A percentile compares a stretch with the other conserved stretches of the same genome.
These are phyloP conservation scores for Dasyprocta punctata DNA, from an alignment of 2,113 vertebrate genomes.

Conservation along the genomic window DNA sequence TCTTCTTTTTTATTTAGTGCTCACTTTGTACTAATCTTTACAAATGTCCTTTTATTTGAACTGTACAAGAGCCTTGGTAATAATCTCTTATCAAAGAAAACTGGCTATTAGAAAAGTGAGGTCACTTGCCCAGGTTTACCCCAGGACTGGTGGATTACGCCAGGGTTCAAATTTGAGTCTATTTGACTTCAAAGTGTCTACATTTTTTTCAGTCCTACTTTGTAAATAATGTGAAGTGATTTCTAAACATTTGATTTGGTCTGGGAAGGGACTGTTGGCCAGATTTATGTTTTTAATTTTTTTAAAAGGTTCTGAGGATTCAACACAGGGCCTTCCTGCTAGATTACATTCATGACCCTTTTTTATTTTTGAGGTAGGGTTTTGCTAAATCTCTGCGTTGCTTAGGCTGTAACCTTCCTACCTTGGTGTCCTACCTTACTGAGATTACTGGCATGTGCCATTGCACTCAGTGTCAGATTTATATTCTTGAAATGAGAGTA, in stretches of 20 bases:
- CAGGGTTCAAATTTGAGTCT: constrained; percentile 7
- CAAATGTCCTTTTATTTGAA: constrained; percentile 11
- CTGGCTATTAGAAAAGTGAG: not conserved
- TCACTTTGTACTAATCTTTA: constrained; percentile 41
- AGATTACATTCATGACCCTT: not conserved
- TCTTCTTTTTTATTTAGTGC: constrained; percentile 4
- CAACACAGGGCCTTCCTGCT: not conserved
- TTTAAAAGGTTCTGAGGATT: not conserved
- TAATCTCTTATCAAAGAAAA: not conserved
- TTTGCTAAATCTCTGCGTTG: not conserved
- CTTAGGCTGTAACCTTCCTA: not conserved
- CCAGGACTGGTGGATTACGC: not conserved
- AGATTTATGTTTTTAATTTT: not conserved
- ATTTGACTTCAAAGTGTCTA: not conserved
- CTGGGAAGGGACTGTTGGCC: not conserved
- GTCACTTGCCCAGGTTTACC: not conserved
- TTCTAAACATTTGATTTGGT: not conserved
- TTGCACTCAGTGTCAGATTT: not conserved
- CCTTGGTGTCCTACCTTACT: not conserved
- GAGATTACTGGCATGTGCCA: not conserved
- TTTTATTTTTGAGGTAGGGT: not conserved
- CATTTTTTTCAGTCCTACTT: not conserved
- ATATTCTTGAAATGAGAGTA: not conserved
- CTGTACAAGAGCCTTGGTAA: not conserved
- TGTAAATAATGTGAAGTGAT: constrained; percentile 18